Percentiles rank a stretch among this genome's conserved stretches.
These are phyloP conservation scores for Lamellibrachia columna DNA, from an alignment of 2,888 invertebrate species.

Conservation along the genomic window DNA sequence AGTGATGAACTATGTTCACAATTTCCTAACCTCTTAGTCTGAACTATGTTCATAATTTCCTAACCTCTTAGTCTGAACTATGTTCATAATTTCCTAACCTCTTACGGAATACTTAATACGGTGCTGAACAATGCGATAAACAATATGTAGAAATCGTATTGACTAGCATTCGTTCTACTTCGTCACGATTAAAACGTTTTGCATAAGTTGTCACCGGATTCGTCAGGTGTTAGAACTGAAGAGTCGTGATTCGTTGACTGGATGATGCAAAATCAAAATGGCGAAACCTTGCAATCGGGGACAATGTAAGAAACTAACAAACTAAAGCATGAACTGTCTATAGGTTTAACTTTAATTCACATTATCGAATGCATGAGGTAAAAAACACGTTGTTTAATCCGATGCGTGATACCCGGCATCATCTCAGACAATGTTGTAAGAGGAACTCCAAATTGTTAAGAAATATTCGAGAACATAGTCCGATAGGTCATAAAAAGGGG, in stretches of 20 bases:
- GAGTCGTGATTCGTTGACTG: neutral
- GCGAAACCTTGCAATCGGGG: neutral
- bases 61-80: neutral
- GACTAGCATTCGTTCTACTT: neutral
- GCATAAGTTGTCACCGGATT: neutral
- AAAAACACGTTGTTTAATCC: neutral
- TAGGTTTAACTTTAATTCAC: neutral
- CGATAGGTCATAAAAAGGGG: neutral
- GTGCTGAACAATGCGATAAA: neutral
- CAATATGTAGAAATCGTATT: neutral
- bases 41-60: neutral
- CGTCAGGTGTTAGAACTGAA: neutral
- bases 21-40: no score
- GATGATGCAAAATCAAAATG: neutral
- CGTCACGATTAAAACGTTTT: neutral
- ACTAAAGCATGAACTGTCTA: neutral
- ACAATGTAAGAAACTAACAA: neutral
- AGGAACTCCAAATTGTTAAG: neutral
- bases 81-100: neutral
- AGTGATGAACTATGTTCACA: no score
- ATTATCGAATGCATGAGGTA: neutral
- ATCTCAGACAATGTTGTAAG: neutral
- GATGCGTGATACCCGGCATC: neutral
- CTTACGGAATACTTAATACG: neutral
- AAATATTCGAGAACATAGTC: neutral